phyloP scores from a whole-genome alignment of 2,113 vertebrate species.

The Calonectris borealis region DNA sequence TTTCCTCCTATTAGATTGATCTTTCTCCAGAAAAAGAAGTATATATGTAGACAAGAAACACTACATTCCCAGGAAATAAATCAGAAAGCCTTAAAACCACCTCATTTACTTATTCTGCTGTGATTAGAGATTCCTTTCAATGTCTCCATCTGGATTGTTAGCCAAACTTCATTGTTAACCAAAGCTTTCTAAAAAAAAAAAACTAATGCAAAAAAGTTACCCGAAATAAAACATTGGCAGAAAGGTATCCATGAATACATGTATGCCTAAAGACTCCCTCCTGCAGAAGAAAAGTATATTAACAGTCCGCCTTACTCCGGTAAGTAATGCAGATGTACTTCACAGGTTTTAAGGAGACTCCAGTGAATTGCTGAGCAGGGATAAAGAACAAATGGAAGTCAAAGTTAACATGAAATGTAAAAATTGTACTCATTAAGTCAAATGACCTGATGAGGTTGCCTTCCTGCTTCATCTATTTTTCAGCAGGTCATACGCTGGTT shows the following conservation, averaged over 20 bases:
- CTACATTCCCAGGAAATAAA: neutral
- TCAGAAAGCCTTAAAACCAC: neutral
- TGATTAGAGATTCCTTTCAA: neutral
- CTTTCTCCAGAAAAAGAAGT: neutral
- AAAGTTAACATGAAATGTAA: neutral
- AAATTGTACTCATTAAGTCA: neutral
- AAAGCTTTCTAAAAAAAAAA: neutral
- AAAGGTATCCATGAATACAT: neutral
- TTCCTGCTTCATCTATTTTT: neutral
- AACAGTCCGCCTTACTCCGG: neutral
- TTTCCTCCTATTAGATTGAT: neutral
- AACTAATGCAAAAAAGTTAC: neutral
- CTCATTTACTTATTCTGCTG: accelerated
- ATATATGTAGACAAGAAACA: neutral
- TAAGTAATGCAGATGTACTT: neutral
- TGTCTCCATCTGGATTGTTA: neutral
- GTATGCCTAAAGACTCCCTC: neutral
- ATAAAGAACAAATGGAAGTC: neutral
- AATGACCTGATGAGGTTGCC: neutral
- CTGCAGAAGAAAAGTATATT: neutral
- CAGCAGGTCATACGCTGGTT: neutral
- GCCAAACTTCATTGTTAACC: neutral
- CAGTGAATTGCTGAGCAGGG: neutral
- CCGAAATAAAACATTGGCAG: neutral
- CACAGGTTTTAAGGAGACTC: neutral